Percentiles rank a stretch among this genome's conserved stretches.
Conservation (phyloP, 2,888 invertebrate genomes). For the Trichopoda pennipes region DNA sequence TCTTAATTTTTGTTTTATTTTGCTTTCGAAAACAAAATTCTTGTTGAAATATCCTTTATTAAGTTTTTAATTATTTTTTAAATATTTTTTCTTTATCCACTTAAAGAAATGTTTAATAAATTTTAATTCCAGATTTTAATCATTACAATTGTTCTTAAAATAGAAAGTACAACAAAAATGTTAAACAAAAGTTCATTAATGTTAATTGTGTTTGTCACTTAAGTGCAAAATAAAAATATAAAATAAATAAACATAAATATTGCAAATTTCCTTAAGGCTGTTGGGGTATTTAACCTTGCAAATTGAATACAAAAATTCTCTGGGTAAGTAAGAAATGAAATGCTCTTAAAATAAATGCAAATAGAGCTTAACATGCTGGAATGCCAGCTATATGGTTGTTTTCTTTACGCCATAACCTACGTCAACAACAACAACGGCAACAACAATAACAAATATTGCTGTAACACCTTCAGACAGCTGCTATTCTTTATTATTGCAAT, state of each 20-base stretch:
- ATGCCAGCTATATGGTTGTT: constrained; percentile 19
- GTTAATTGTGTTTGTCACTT: constrained; percentile 50
- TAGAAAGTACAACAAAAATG: constrained; percentile 13
- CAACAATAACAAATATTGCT: background rate
- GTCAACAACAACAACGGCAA: background rate
- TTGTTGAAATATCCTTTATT: too few species aligned
- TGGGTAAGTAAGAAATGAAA: constrained; percentile 6
- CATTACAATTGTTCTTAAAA: constrained; percentile 10
- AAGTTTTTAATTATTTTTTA: too few species aligned
- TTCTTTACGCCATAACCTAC: constrained; percentile 13
- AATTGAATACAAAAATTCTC: constrained; percentile 30
- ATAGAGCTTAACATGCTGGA: constrained; percentile 24
- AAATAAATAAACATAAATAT: constrained; percentile 23
- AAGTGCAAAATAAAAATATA: constrained; percentile 1
- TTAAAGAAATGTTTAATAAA: background rate
- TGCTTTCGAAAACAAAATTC: too few species aligned
- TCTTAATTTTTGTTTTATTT: too few species aligned
- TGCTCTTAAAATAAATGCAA: constrained; percentile 41
- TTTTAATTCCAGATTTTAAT: constrained; percentile 28
- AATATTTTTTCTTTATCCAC: background rate
- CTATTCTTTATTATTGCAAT: background rate
- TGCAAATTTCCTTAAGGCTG: constrained; percentile 54
- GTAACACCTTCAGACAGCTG: constrained; percentile 21
- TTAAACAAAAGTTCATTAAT: constrained; percentile 50
- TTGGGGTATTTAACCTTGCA: constrained; percentile 61